Conservation (phyloP, 2,797 vertebrate genomes). For the Sphaeramia orbicularis region DNA sequence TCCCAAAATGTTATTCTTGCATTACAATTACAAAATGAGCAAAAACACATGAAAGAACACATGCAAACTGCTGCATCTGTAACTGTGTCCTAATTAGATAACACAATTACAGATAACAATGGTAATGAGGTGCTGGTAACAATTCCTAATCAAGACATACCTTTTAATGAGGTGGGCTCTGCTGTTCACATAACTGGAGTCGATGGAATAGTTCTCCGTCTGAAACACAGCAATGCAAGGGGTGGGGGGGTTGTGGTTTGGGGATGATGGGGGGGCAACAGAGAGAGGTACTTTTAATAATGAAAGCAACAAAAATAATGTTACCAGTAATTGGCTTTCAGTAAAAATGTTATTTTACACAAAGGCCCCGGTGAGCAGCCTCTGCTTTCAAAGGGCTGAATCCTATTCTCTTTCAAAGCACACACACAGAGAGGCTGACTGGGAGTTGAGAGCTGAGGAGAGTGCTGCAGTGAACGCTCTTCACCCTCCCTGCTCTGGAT, state of each 20-base stretch:
- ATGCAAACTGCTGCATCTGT: slow-evolving; percentile 60
- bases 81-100: slow-evolving; percentile 76
- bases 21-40: slow-evolving; percentile 48
- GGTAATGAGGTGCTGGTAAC: slow-evolving; percentile 75
- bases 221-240: slow-evolving; percentile 83
- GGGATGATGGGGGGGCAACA: slow-evolving; percentile 65
- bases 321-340: slow-evolving; percentile 86
- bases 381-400: slow-evolving; percentile 80
- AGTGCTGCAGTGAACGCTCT: slow-evolving; percentile 75
- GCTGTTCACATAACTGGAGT: slow-evolving; percentile 99
- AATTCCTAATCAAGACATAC: slow-evolving; percentile 89
- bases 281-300: slow-evolving; percentile 86
- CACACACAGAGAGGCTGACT: slow-evolving; percentile 73
- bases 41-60: slow-evolving; percentile 59
- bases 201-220: slow-evolving; percentile 99
- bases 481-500: slow-evolving; percentile 55
- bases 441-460: slow-evolving; percentile 68
- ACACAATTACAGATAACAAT: slow-evolving; percentile 82
- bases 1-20: slow-evolving; percentile 61
- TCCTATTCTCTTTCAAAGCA: slow-evolving; percentile 84
- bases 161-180: slow-evolving; percentile 99
- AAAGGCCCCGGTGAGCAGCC: slow-evolving; percentile 82
- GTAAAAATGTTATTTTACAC: slow-evolving; percentile 87
- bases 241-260: slow-evolving; percentile 63
- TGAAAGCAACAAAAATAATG: slow-evolving; percentile 84